Base-by-base conservation (phyloP, 2,113 vertebrate species). In the Chauna torquata region DNA sequence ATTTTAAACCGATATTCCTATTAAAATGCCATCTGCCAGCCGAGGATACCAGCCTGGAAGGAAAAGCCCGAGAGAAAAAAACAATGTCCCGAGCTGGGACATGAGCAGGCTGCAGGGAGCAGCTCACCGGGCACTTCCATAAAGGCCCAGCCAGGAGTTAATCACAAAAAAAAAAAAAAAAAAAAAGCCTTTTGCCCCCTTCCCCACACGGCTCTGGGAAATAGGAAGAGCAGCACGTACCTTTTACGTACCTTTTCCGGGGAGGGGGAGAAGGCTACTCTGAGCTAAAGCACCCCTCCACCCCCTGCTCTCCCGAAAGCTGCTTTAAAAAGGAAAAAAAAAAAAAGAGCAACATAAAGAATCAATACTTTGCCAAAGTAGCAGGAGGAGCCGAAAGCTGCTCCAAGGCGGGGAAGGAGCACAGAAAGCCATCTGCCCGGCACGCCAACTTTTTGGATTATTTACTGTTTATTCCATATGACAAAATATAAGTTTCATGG, bases 401-500 rank as follows among this genome's bases (percentile, higher is more conserved):
- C 45, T 40, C 45, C 44, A 2, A 44, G 44, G 36, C 28, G 40
- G 61, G 45, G 32, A 79, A 45, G 7, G 16, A 75, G 69, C 50
- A n/a, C 27, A 34, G 70, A 49, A 40, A 59, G 28, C 23, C n/a
- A 58, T 8, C 59, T 16, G 18, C 44, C 50, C 64, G 50, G 30
- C 86, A 40, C 44, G 32, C 44, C 58, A 70, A 81, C 38, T 94
- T 94, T 94, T 96, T 52, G 86, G 82, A 45, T 94, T 74, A 86
- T 96, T 96, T 95, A 38, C 75, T 78, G 81, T 98, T 98, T 98
- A 98, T 98, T 98, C 96, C 95, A 50, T 97, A 97, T 95, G 96
- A 97, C 96, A 98, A 98, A 98, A 97, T 95, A 98, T 98, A 98
- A 91, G 97, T 98, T 98, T 97, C 98, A 86, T 94, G 88, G 30